Base-by-base conservation (phyloP, 2,797 vertebrate genomes). In the Gephyroberyx darwinii region DNA sequence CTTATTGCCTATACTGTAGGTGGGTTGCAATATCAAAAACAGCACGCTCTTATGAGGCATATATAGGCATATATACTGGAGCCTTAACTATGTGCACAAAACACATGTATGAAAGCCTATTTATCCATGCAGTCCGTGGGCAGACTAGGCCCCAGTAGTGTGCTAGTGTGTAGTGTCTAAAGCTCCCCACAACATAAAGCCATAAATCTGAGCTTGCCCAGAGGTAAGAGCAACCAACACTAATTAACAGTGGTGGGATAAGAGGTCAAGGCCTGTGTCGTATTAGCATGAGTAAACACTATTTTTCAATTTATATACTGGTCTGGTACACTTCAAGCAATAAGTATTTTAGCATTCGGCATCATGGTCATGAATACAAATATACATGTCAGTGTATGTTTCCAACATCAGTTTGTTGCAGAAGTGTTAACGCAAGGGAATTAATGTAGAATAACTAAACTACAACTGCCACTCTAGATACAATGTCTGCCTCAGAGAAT, bases 161-260 rank as follows among this genome's bases (percentile, higher is more conserved):
- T 57, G 74, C 54, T 78, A 26, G 26, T 26, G 26, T 26, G 26
- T 77, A 87, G 74, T 55, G 73, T 87, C 84, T 86, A 90, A 89
- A 83, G 70, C 82, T 81, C 65, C 69, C 35, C 65, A 57, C 87
- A 90, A 90, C 86, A 89, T 85, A 83, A 90, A 91, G 90, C 89
- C 86, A 93, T 93, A 92, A 92, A 93, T 95, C 93, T 93, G 71
- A 81, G 77, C 53, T 61, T 86, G 91, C 93, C 93, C 91, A 86
- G 88, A 91, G 93, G 88, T 91, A 90, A 75, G 82, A 91, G 80
- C 77, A 84, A 88, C 78, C 87, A 88, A 79, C 88, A 83, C 90
- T 94, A 94, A 95, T 94, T 94, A 93, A 91, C 91, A 86, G 88
- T 74, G 90, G 87, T 70, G 30, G 75, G 90, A 92, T 89, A 82